phyloP scores from a whole-genome alignment of 2,797 vertebrate species.

The Siniperca undulata region DNA sequence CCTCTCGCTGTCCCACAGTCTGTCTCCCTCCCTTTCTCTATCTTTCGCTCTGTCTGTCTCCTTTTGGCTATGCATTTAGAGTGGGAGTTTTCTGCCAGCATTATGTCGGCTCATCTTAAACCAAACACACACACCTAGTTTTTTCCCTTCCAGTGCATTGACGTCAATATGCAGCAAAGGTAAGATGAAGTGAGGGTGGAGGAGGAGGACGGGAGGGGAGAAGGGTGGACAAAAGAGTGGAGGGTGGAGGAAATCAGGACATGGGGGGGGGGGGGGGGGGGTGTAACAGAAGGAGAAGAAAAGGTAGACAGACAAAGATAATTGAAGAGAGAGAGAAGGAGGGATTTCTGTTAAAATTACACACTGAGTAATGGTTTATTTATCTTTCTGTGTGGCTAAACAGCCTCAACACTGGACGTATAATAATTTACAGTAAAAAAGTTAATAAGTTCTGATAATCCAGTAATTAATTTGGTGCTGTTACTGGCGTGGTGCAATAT shows the following conservation, averaged over 20 bases:
- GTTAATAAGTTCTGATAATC: neutral
- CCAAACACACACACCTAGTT: neutral
- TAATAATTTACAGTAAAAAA: neutral
- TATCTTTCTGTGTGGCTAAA: neutral
- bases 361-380: neutral
- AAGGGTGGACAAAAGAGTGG: neutral
- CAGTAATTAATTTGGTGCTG: neutral
- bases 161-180: conserved; percentile 40
- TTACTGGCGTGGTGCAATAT: neutral
- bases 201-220: neutral
- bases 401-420: neutral
- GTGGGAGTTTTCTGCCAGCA: conserved; percentile 17
- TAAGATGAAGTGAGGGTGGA: conserved; percentile 13
- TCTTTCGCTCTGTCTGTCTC: neutral
- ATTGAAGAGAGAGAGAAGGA: neutral
- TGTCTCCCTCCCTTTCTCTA: neutral
- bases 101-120: conserved; percentile 33
- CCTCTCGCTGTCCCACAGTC: conserved; percentile 9
- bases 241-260: neutral
- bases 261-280: neutral
- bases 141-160: conserved; percentile 12
- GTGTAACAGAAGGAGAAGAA: neutral
- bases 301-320: neutral
- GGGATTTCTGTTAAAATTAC: neutral
- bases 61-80: conserved; percentile 23